These are phyloP conservation scores for Aporophyla lueneburgensis DNA, from an alignment of 2,888 invertebrate genomes.

Conservation along the genomic window DNA sequence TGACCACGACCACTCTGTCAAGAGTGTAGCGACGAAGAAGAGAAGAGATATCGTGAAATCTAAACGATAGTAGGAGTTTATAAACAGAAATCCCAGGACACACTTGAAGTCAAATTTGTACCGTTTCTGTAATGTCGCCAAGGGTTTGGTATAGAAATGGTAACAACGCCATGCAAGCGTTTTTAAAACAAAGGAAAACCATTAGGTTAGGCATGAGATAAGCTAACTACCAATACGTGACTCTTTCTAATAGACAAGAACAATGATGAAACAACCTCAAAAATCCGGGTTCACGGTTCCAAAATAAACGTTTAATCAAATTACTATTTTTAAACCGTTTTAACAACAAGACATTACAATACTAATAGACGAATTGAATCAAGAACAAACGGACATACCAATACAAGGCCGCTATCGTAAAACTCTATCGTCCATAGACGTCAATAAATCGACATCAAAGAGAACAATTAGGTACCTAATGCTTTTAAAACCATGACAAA, in stretches of 20 bases:
- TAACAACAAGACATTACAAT: conserved; percentile 9
- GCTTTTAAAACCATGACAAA: conserved; percentile 2
- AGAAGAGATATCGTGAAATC: background rate
- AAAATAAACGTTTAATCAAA: conserved; percentile 11
- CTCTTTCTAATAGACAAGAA: background rate
- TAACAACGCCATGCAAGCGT: background rate
- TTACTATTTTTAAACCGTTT: conserved; percentile 25
- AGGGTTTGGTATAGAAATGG: background rate
- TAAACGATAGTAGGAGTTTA: background rate
- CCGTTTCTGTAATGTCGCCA: background rate
- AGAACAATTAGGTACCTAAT: conserved; percentile 16
- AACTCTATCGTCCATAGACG: background rate
- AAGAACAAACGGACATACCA: conserved; percentile 23
- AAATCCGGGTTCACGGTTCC: background rate
- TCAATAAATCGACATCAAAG: conserved; percentile 39
- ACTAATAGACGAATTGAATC: conserved; percentile 14
- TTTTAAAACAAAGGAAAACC: background rate
- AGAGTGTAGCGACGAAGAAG: too few relatives aligned
- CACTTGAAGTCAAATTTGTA: background rate
- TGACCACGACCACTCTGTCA: too few relatives aligned
- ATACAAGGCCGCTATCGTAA: conserved; percentile 16
- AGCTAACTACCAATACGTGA: background rate
- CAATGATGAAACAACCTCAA: background rate
- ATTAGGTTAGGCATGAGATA: background rate
- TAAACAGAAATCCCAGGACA: background rate